Base-by-base conservation (phyloP, 2,797 vertebrate genomes). In the Etheostoma nigrum region DNA sequence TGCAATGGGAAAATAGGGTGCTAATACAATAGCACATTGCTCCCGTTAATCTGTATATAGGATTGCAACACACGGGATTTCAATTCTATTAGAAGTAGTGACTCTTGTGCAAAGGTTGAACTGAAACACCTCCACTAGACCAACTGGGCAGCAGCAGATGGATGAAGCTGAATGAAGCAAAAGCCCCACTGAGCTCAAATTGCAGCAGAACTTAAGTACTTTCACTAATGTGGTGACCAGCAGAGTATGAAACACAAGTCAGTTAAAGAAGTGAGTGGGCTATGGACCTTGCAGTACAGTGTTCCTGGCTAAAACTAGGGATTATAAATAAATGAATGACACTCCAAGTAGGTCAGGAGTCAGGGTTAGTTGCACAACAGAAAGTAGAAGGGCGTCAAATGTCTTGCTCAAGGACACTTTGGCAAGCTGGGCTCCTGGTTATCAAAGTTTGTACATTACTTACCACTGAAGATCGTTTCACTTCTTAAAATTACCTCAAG, bases 121-220 rank as follows among this genome's bases (percentile, higher is more conserved):
- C 21, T 54, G 52, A 51, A 15, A 71, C 45, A 67, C 7, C 18
- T 57, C 53, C n/a, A 48, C 5, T 36, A 21, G 36, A 70, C 33
- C 15, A 42, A 65, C 30, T 8, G 54, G 25, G 33, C n/a, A 67
- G 21, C 15, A 14, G 62, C 23, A 42, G 55, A 54, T 78, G 76
- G 82, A 82, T 49, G 63, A 67, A 77, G 51, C 49, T 74, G 67
- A 76, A 78, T 54, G 69, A 58, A 60, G 68, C 36, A 18, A 48
- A 78, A 72, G 79, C 77, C 76, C 71, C 62, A 48, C 62, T 68
- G 78, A 76, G 76, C 72, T 79, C 85, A 49, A 7, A 58, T 82
- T 76, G 74, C 81, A 76, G 70, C 67, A 63, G 72, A 74, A 78
- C 74, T 51, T 0, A 44, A 78, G 79, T 42, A 27, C 11, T 5